Conservation (phyloP, 1,140 invertebrate species). For the Polypedilum pembai region DNA sequence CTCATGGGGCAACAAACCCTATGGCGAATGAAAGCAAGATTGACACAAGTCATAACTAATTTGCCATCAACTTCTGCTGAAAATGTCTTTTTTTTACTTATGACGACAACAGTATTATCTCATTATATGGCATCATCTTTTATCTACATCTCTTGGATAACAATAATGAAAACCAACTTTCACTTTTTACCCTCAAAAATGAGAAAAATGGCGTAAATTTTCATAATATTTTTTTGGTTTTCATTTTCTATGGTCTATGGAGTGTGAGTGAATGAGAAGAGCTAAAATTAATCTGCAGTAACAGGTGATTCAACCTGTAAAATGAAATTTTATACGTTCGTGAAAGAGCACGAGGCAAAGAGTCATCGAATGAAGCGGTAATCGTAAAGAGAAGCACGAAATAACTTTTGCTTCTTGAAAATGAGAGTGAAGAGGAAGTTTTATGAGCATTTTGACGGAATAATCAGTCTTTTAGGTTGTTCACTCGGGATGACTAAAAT, state of each 20-base stretch:
- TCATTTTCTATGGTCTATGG: not conserved
- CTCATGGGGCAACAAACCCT: not conserved
- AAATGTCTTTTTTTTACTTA: not conserved
- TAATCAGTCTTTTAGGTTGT: too few species aligned
- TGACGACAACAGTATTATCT: not conserved
- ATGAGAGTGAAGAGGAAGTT: too few species aligned
- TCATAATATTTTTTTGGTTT: not conserved
- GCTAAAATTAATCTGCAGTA: slow-evolving; percentile 12
- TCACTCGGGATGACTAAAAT: too few species aligned
- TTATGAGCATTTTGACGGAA: too few species aligned
- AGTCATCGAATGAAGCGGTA: too few species aligned
- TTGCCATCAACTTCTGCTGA: not conserved
- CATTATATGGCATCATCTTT: too few species aligned
- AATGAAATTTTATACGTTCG: not conserved
- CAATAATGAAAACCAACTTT: not conserved
- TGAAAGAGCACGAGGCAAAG: too few species aligned
- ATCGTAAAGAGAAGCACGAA: too few species aligned
- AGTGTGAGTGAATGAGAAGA: not conserved
- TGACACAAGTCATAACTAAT: too few species aligned
- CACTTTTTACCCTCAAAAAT: not conserved
- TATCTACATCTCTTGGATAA: not conserved
- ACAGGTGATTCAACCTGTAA: slow-evolving; percentile 21
- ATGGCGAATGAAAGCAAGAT: not conserved
- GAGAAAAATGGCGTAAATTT: slow-evolving; percentile 14
- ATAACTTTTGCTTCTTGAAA: too few species aligned